A percentile compares a stretch with the other conserved stretches of the same genome.
Evolutionary conservation across 2,888 invertebrate species (phyloP).

Genomic region (Epiperipatus broadwayi): DNA sequence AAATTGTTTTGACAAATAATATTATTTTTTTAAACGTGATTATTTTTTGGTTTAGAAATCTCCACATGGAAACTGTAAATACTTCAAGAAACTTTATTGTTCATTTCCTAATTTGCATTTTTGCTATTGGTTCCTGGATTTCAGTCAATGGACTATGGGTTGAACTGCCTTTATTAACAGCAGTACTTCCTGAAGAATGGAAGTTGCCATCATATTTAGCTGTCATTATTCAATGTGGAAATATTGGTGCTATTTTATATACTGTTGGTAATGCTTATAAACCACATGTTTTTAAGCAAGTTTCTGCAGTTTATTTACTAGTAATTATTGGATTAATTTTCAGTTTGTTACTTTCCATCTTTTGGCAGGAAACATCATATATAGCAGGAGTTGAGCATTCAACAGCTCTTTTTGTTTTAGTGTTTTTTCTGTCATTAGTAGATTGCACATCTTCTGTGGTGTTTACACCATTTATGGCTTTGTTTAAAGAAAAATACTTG

Average conservation of each 20-base stretch:
- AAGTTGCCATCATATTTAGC: slow-evolving; percentile 60
- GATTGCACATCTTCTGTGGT: slow-evolving; percentile 69
- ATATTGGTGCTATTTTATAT: slow-evolving; percentile 56
- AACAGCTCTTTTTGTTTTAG: slow-evolving; percentile 37
- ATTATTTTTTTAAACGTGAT: too few relatives aligned
- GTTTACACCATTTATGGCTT: slow-evolving; percentile 60
- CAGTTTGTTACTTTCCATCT: slow-evolving; percentile 30
- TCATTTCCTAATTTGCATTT: slow-evolving; percentile 34
- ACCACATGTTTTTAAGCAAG: too few relatives aligned
- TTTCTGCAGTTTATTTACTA: slow-evolving; percentile 30
- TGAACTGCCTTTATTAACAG: slow-evolving; percentile 65
- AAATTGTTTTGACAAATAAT: too few relatives aligned
- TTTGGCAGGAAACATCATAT: slow-evolving; percentile 37
- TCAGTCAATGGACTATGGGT: slow-evolving; percentile 71
- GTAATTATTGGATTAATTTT: slow-evolving; percentile 29
- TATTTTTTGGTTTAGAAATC: too few relatives aligned
- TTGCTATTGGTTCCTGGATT: slow-evolving; percentile 53
- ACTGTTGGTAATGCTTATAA: too few relatives aligned
- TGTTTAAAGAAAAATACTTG: slow-evolving; percentile 47
- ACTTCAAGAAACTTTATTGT: too few relatives aligned
- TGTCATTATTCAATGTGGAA: slow-evolving; percentile 58
- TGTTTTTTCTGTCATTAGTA: slow-evolving; percentile 47
- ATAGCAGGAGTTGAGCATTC: slow-evolving; percentile 33
- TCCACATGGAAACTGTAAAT: too few relatives aligned
- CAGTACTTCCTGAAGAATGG: slow-evolving; percentile 67